phyloP scores from a whole-genome alignment of 1,140 invertebrate genomes.

The Drosophila azteca region DNA sequence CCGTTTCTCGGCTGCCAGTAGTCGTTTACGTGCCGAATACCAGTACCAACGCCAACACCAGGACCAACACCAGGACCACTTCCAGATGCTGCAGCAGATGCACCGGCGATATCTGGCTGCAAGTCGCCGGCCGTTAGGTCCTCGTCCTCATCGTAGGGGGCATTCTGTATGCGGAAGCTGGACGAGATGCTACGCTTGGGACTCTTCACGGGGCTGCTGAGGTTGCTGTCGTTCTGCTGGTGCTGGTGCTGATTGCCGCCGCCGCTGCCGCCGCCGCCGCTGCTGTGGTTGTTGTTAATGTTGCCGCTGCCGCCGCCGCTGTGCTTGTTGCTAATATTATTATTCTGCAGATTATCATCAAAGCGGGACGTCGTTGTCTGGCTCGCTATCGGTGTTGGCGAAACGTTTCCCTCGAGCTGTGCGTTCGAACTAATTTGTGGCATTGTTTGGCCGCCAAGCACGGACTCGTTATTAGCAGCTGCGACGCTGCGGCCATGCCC shows the following conservation, averaged over 20 bases:
- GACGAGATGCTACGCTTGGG: conserved; percentile 47
- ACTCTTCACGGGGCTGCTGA: conserved; percentile 65
- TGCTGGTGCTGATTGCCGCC: conserved; percentile 19
- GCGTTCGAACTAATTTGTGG: conserved; percentile 83
- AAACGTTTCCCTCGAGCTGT: conserved; percentile 83
- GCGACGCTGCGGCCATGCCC: conserved; percentile 52
- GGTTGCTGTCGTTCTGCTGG: conserved; percentile 51
- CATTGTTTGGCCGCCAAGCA: conserved; percentile 78
- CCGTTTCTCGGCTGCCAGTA: conserved; percentile 78
- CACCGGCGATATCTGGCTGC: too few relatives aligned
- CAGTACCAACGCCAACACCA: conserved; percentile 18
- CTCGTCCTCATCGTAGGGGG: conserved; percentile 65
- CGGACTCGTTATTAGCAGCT: conserved; percentile 67
- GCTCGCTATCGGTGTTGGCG: conserved; percentile 51
- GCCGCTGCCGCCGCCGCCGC: conserved; percentile 18
- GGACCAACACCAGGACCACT: conserved; percentile 17
- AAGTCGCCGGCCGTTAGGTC: conserved; percentile 53
- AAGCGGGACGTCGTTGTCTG: conserved; percentile 56
- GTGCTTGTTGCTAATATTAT: conserved; percentile 39
- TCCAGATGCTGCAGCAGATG: conserved; percentile 33
- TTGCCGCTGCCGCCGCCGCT: conserved; percentile 4
- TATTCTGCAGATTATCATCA: conserved; percentile 69
- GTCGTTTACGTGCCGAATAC: conserved; percentile 53
- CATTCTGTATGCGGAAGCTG: conserved; percentile 65
- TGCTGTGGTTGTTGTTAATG: conserved; percentile 44